Evolutionary conservation across 2,888 invertebrate genomes (phyloP).

Genomic region (Belgica antarctica): DNA sequence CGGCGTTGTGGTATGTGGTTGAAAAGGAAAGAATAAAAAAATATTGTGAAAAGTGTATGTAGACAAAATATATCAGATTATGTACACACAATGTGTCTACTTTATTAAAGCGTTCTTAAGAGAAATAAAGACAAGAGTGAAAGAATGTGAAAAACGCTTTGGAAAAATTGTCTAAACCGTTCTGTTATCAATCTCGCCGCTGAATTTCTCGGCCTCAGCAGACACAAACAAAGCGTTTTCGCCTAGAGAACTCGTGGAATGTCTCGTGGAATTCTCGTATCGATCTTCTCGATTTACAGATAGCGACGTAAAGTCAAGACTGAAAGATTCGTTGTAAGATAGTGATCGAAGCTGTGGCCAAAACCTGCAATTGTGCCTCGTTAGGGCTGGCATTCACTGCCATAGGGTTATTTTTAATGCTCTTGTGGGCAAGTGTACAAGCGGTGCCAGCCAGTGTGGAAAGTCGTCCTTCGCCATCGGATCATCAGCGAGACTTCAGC

Average conservation of each 20-base stretch:
- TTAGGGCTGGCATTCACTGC: constrained; percentile 28
- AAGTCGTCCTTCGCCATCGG: background rate
- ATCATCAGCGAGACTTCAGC: background rate
- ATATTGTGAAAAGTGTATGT: constrained; percentile 8
- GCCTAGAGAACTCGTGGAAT: background rate
- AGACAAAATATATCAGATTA: constrained; percentile 15
- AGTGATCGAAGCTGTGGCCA: constrained; percentile 16
- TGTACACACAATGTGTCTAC: constrained; percentile 27
- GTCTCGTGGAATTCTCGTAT: too few species aligned
- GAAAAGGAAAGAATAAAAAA: background rate
- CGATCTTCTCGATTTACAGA: background rate
- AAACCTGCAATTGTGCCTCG: constrained; percentile 10
- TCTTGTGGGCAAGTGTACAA: constrained; percentile 15
- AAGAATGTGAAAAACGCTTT: background rate
- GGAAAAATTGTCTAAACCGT: too few species aligned
- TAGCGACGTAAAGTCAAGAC: background rate
- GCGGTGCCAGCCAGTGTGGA: constrained; percentile 10
- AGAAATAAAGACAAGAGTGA: background rate
- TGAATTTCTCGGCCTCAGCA: background rate
- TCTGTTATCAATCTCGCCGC: too few species aligned
- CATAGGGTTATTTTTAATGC: constrained; percentile 18
- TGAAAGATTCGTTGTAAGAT: background rate
- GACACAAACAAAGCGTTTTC: background rate
- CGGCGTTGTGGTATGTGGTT: constrained; percentile 24
- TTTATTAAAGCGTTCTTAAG: constrained; percentile 8